Base-by-base conservation (phyloP, 2,888 invertebrate genomes). In the Drosophila neotestacea region DNA sequence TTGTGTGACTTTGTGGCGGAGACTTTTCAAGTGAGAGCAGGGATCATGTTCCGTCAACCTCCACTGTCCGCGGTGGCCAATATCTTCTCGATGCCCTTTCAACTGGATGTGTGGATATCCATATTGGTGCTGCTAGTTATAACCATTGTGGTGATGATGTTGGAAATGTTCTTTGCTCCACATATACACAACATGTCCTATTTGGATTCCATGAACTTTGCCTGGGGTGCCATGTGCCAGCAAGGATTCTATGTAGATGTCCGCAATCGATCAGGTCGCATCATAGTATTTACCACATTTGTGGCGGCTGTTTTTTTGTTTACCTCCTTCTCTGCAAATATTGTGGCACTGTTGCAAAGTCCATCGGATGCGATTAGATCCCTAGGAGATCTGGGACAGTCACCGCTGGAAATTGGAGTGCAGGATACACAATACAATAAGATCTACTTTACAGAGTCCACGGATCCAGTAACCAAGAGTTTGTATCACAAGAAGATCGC, bases 321-420 rank as follows among this genome's bases (percentile, higher is more conserved):
- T 88, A 95, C 95, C 4, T 94, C 95, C 1, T 95, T 94, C 91
- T 94, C 95, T n/a, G 95, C 95, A 27, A 95, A 94, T 91, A 94
- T 95, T 73, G 95, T 95, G 72, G 94, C 94, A 11, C 92, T 95
- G 67, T 91, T 95, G 76, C 95, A 95, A 91, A 93, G 94, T 76
- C 94, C 95, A n/a, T 94, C 94, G 89, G 91, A 93, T 81, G 93
- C 94, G 16, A 93, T 95, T 60, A 93, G 91, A 63, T 93, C 94
- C 13, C 90, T 95, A 56, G 92, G 90, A 4, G 94, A 95, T 90
- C 92, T 95, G n/a, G 90, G 93, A 1, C 92, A 91, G 70, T 95
- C 95, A 1, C 94, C 94, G 1, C 91, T 95, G 85, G 91, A 92
- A 47, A 91, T 95, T 44, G 94, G 94, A 4, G 94, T 94, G 3